Evolutionary conservation across 2,888 invertebrate genomes (phyloP).

Genomic region (Drosophila anomalipes): DNA sequence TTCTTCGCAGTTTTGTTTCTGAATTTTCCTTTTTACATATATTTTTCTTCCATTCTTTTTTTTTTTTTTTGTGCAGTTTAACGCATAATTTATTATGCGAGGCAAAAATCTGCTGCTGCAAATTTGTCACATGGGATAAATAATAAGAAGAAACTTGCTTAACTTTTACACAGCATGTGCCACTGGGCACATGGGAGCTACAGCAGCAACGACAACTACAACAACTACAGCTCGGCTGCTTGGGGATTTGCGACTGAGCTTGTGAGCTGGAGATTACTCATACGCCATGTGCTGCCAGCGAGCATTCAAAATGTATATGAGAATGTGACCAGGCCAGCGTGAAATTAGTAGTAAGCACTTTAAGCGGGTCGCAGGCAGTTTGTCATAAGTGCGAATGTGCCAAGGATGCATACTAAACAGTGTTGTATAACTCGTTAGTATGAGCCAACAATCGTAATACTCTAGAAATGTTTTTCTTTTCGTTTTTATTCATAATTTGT

Average conservation of each 20-base stretch:
- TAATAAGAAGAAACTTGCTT: conserved; percentile 66
- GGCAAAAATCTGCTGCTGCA: conserved; percentile 70
- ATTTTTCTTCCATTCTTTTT: conserved; percentile 6
- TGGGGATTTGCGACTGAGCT: conserved; percentile 55
- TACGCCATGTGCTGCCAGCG: conserved; percentile 55
- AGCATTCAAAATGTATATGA: conserved; percentile 23
- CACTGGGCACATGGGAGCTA: conserved; percentile 15
- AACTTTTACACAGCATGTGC: conserved; percentile 59
- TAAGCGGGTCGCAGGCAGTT: conserved; percentile 15
- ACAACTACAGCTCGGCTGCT: conserved; percentile 21
- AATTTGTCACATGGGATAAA: conserved; percentile 83
- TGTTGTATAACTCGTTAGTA: background rate
- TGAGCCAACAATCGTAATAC: background rate
- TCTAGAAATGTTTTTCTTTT: background rate
- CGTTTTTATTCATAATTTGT: background rate
- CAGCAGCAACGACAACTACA: conserved; percentile 12
- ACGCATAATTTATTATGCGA: conserved; percentile 69
- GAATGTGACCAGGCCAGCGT: conserved; percentile 64
- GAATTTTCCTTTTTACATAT: background rate
- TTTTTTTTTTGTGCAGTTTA: conserved; percentile 27
- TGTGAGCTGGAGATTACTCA: conserved; percentile 62
- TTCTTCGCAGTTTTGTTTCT: conserved; percentile 20
- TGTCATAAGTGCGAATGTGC: background rate
- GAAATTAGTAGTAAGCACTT: conserved; percentile 58
- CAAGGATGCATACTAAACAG: conserved; percentile 19